Conservation (phyloP, 2,888 invertebrate species). For the Julus scanicus region DNA sequence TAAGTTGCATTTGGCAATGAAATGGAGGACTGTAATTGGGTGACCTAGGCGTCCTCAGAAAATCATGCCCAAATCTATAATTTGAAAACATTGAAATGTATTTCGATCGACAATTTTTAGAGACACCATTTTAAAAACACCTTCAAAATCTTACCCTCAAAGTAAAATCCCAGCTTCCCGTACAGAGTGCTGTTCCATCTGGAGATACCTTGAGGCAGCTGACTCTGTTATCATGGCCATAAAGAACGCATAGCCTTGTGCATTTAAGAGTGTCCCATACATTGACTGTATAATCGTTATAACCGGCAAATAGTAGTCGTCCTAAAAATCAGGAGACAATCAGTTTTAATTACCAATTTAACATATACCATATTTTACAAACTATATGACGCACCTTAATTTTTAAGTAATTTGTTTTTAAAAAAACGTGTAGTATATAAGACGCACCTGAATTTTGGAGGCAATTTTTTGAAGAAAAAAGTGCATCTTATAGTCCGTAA, state of each 20-base stretch:
- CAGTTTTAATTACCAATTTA: slow-evolving; percentile 1
- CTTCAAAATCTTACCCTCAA: slow-evolving; percentile 74
- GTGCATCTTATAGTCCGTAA: too few relatives aligned
- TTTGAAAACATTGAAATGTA: background rate
- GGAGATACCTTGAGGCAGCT: slow-evolving; percentile 92
- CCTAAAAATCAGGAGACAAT: slow-evolving; percentile 69
- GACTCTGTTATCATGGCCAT: slow-evolving; percentile 96
- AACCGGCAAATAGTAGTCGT: slow-evolving; percentile 95
- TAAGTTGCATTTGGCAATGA: slow-evolving; percentile 47
- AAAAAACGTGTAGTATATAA: too few relatives aligned
- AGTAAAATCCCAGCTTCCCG: slow-evolving; percentile 97
- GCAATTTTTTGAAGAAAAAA: too few relatives aligned
- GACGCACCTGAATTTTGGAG: too few relatives aligned
- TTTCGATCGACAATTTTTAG: background rate
- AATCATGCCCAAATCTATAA: slow-evolving; percentile 58
- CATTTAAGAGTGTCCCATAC: slow-evolving; percentile 99
- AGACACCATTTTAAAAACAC: background rate
- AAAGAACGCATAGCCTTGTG: slow-evolving; percentile 85
- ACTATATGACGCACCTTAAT: too few relatives aligned
- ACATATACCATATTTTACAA: too few relatives aligned
- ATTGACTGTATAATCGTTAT: slow-evolving; percentile 98
- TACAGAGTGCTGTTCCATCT: slow-evolving; percentile 96
- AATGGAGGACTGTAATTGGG: background rate
- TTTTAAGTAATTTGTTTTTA: too few relatives aligned
- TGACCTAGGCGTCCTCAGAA: background rate